Evolutionary conservation across 1,140 invertebrate species (phyloP), one percentile per base, ranked within the genome.

Genomic region (Choristoneura fumiferana): DNA sequence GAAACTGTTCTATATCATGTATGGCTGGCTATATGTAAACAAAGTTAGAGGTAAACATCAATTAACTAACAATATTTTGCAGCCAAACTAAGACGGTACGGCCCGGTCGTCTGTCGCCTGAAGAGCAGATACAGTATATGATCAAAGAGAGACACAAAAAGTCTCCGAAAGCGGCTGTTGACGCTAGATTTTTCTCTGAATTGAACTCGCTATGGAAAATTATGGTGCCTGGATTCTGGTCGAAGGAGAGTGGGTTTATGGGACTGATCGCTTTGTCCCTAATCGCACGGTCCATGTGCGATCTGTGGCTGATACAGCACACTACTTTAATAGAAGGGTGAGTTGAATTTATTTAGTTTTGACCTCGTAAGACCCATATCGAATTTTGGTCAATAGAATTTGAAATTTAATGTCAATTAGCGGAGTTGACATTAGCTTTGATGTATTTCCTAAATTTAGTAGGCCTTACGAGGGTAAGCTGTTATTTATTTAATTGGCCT

Each of bases 301-400:
- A 99, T 90, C 92, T 99, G 45, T 99, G 97, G 97, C 94, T 99
- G 91, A 99, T 99, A 65, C 94, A 96, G 71, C 96, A 96, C 86
- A 94, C 95, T 10, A 99, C 98, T 1, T 91, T 95, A 57, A 95
- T 99, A 72, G 98, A 99, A 92, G 96, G 95, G 95, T 96, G 87
- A 84, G 84, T 82, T 58, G 22, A 29, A n/a, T n/a, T n/a, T 29
- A 29, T 29, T 29, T 29, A 6, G 22, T 3, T 6, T 29, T 6
- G 6, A 29, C 22, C 22, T 29, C 22, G 2, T 29, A 3, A 29
- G 2, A 29, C 22, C 22, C n/a, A n/a, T n/a, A n/a, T n/a, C n/a
- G n/a, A n/a, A n/a, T n/a, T n/a, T n/a, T n/a, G n/a, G n/a, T n/a
- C n/a, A n/a, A n/a, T n/a, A n/a, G n/a, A n/a, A n/a, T n/a, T n/a